phyloP scores from a whole-genome alignment of 2,888 invertebrate species.

The Athrips mouffetella region DNA sequence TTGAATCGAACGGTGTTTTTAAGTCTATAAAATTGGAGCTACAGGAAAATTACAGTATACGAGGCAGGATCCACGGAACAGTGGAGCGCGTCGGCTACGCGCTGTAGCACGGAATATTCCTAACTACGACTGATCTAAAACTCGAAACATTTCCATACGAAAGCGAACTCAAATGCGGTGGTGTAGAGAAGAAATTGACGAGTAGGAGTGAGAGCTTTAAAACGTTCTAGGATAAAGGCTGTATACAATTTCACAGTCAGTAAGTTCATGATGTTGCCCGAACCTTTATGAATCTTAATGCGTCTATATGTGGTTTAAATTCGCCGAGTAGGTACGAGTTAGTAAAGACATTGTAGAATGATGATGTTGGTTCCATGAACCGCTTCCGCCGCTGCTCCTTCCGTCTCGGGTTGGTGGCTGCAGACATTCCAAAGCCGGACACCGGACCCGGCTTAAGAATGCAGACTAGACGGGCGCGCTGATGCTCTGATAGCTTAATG shows the following conservation, averaged over 20 bases:
- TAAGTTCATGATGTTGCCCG: constrained; percentile 27
- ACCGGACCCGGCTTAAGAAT: constrained; percentile 65
- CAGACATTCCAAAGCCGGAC: constrained; percentile 66
- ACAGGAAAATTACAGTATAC: constrained; percentile 59
- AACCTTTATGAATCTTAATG: constrained; percentile 26
- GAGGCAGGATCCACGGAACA: constrained; percentile 72
- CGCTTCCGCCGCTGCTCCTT: constrained; percentile 75
- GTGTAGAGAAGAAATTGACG: background rate
- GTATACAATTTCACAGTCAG: constrained; percentile 42
- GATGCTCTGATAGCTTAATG: constrained; percentile 69
- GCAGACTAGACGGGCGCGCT: constrained; percentile 58
- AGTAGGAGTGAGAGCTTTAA: background rate
- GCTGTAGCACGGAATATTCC: constrained; percentile 55
- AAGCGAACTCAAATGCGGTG: background rate
- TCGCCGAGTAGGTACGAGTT: constrained; percentile 19
- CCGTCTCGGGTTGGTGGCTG: constrained; percentile 75
- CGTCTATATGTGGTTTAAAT: constrained; percentile 28
- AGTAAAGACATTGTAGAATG: constrained; percentile 35
- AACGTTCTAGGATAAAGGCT: background rate
- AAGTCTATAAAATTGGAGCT: constrained; percentile 37
- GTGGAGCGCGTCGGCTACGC: constrained; percentile 75
- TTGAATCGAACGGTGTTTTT: constrained; percentile 4
- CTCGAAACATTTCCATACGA: background rate
- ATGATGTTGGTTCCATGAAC: constrained; percentile 58
- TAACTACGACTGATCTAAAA: constrained; percentile 20